These are phyloP conservation scores for Sipha flava DNA, from an alignment of 1,140 invertebrate species.

Conservation along the genomic window DNA sequence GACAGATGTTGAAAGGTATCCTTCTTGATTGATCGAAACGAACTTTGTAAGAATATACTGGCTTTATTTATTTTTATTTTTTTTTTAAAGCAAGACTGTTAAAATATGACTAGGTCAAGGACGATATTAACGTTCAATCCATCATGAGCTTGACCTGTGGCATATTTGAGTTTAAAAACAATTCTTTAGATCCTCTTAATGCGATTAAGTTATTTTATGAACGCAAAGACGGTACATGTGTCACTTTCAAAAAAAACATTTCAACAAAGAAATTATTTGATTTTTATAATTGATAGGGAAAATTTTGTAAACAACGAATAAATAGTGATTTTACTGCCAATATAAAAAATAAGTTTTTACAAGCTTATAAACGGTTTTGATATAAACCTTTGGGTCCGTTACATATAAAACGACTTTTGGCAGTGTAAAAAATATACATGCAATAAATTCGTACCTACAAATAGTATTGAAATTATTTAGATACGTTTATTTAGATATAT, in stretches of 20 bases:
- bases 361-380: too few species aligned
- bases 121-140: not conserved
- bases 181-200: not conserved
- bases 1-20: not conserved
- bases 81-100: not conserved
- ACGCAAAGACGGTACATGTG: not conserved
- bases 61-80: not conserved
- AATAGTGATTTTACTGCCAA: too few species aligned
- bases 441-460: too few species aligned
- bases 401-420: too few species aligned
- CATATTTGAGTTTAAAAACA: not conserved
- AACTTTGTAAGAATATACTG: not conserved
- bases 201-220: not conserved
- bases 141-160: not conserved
- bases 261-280: not conserved
- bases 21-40: not conserved
- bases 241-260: not conserved
- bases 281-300: not conserved
- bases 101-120: not conserved
- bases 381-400: too few species aligned
- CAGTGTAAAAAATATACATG: too few species aligned
- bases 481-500: too few species aligned
- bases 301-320: not conserved
- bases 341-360: too few species aligned
- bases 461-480: too few species aligned